Evolutionary conservation across 2,797 vertebrate genomes (phyloP), one percentile per base, ranked within the genome.

Genomic region (Acrossocheilus wenchowensis): DNA sequence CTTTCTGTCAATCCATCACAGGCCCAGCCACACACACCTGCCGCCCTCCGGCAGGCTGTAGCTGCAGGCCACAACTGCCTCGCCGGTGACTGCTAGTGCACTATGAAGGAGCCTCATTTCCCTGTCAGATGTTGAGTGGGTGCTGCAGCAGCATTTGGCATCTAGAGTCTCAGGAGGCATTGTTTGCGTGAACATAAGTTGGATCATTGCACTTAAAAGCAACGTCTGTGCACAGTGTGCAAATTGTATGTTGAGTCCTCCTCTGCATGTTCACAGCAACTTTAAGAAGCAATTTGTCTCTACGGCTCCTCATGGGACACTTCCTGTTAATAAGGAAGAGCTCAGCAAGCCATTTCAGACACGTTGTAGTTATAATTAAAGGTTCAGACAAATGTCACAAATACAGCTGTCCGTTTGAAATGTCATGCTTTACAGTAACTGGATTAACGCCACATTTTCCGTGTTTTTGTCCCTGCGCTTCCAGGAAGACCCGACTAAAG

Each of bases 11-110:
- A 88, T 82, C 77, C 69, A 82, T 86, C 77, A 88, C 88, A 87
- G 92, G 90, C 88, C 91, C 30, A 74, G 89, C 93, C 92, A 92
- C 92, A 93, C 93, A 94, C 94, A 95, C 94, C 94, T 95, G 94
- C 91, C 82, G 92, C 85, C 93, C 94, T 94, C 89, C 90, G 90
- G 94, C 92, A 90, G 92, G 93, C 93, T 92, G 90, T 93, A 90
- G 92, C 92, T 92, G 41, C 78, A 41, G 79, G 79, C 30, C 79
- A 81, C 62, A 87, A 75, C 77, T 86, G 84, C 60, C 64, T 50
- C 45, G 30, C 17, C 48, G 23, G 48, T 78, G 78, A 78, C 78
- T 78, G 66, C 78, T 78, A 78, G 78, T 8, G 4, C 48, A 68
- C 78, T 75, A 82, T 50, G 41, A 41, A 81, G 50, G 3, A 77